Conservation (phyloP, 2,888 invertebrate species). For the Cosmopolites sordidus region DNA sequence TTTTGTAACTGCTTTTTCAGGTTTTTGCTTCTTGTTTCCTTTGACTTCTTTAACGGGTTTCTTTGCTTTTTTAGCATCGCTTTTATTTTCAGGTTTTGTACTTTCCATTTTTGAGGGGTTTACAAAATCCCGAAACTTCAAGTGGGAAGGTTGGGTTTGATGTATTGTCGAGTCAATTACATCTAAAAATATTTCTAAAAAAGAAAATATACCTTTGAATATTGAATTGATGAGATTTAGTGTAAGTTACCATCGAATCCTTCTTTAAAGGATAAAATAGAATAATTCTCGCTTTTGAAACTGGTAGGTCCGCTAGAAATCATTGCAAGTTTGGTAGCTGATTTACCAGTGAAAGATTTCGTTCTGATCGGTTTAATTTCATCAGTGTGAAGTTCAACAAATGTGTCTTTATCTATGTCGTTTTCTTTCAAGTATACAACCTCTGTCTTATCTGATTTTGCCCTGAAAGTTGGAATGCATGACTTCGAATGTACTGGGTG, state of each 20-base stretch:
- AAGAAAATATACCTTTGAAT: not conserved
- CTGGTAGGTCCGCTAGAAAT: too few relatives aligned
- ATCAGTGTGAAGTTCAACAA: not conserved
- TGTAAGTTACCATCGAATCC: not conserved
- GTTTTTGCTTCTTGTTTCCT: constrained; percentile 5
- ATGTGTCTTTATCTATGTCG: constrained; percentile 13
- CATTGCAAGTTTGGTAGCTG: not conserved
- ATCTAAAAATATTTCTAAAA: not conserved
- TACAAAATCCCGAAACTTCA: not conserved
- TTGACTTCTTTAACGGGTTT: constrained; percentile 12
- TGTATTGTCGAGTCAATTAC: constrained; percentile 3
- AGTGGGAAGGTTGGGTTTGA: not conserved
- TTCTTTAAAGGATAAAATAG: not conserved
- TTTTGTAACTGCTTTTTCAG: constrained; percentile 11
- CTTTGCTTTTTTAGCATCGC: not conserved
- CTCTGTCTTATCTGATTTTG: constrained; percentile 29
- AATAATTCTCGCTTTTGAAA: too few relatives aligned
- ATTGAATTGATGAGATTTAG: not conserved
- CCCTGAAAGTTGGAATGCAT: constrained; percentile 23
- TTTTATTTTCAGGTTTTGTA: constrained; percentile 7
- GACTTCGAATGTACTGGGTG: too few relatives aligned
- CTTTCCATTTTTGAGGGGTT: not conserved
- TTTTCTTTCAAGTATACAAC: constrained; percentile 23
- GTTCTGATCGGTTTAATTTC: not conserved
- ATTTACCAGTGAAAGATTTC: not conserved